Conservation (phyloP, 2,888 invertebrate species). For the Merodon equestris region DNA sequence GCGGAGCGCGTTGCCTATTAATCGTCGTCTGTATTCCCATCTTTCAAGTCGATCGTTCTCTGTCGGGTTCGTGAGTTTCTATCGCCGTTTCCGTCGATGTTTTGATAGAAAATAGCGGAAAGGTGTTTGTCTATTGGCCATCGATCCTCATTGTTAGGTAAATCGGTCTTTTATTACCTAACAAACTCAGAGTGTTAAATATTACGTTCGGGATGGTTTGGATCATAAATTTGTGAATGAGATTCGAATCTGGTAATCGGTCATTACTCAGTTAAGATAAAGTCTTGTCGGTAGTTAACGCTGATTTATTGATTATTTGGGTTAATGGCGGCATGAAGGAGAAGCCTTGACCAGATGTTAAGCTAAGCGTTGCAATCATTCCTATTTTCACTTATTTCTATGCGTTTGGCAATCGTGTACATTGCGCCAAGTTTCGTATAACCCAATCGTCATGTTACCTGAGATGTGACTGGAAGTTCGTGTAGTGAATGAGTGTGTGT, state of each 20-base stretch:
- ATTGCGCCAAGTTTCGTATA: conserved; percentile 30
- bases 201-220: conserved; percentile 2
- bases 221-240: conserved; percentile 14
- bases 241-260: conserved; percentile 1
- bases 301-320: conserved; percentile 32
- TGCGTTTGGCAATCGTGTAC: conserved; percentile 4
- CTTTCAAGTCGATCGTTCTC: background rate
- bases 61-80: conserved; percentile 18
- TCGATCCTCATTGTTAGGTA: conserved; percentile 9
- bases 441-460: conserved; percentile 13
- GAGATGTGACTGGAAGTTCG: too few species aligned
- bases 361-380: background rate
- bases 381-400: background rate
- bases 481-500: too few species aligned
- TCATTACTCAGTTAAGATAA: background rate
- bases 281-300: conserved; percentile 4
- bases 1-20: too few species aligned
- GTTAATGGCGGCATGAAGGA: conserved; percentile 18
- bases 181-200: too few species aligned
- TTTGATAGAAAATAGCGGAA: conserved; percentile 15
- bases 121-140: conserved; percentile 25
- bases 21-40: conserved; percentile 10
- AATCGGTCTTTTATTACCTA: background rate
- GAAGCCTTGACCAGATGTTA: conserved; percentile 35
- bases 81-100: background rate